A percentile compares a stretch with the other conserved stretches of the same genome.
These are phyloP conservation scores for Phylloscopus whistleri DNA, from an alignment of 2,113 vertebrate species.

Conservation along the genomic window DNA sequence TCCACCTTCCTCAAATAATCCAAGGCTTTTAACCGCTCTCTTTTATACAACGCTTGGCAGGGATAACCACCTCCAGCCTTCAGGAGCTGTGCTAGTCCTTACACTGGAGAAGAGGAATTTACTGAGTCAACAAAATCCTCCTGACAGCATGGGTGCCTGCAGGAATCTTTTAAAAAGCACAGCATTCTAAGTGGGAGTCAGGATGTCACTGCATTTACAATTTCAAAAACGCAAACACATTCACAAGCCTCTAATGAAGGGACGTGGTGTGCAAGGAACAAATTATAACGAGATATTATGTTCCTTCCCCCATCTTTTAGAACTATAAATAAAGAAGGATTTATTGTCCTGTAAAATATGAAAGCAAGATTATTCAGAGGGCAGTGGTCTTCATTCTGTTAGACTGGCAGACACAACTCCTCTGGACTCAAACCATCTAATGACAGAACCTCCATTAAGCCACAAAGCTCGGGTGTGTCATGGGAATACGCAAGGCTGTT, in stretches of 20 bases:
- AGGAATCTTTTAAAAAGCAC: background rate
- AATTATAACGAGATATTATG: background rate
- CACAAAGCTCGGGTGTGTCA: background rate
- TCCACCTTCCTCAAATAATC: background rate
- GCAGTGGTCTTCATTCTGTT: background rate
- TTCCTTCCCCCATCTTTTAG: background rate
- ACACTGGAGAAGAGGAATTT: background rate
- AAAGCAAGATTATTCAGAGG: background rate
- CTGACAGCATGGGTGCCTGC: background rate
- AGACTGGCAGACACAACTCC: background rate
- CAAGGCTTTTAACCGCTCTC: background rate
- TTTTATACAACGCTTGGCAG: background rate
- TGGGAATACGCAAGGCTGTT: background rate
- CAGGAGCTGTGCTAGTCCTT: background rate
- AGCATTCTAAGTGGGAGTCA: background rate
- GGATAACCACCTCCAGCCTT: background rate
- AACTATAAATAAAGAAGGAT: background rate
- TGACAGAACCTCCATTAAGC: background rate
- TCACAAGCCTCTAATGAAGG: background rate
- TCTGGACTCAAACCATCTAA: background rate
- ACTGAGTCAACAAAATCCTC: background rate
- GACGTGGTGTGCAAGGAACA: background rate
- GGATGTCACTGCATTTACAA: background rate
- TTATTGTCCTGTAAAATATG: background rate
- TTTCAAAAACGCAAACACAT: background rate